phyloP scores from a whole-genome alignment of 2,888 invertebrate species.

The Perithous albicinctus region DNA sequence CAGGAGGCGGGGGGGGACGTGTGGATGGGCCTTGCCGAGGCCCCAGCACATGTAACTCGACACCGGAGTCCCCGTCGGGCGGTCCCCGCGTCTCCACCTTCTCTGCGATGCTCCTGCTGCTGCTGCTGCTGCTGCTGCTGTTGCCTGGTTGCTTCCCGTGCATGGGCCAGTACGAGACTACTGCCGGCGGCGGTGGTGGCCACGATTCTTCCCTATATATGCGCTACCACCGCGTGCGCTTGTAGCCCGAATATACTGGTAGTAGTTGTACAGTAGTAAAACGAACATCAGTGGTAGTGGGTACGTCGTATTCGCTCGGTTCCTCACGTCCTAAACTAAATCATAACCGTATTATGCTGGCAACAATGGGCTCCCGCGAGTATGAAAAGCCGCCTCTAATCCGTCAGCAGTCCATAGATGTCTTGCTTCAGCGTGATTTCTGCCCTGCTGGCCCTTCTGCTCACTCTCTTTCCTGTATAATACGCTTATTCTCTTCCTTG shows the following conservation, averaged over 20 bases:
- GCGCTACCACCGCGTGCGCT: not conserved
- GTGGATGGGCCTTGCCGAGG: conserved; percentile 68
- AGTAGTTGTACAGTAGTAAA: conserved; percentile 9
- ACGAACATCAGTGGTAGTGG: conserved; percentile 33
- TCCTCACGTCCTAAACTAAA: conserved; percentile 81
- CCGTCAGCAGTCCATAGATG: conserved; percentile 78
- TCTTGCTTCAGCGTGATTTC: conserved; percentile 70
- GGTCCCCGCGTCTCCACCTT: conserved; percentile 72
- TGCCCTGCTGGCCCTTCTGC: conserved; percentile 33
- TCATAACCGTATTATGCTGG: conserved; percentile 83
- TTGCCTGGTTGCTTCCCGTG: conserved; percentile 50
- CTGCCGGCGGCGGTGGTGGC: conserved; percentile 34
- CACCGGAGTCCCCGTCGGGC: conserved; percentile 78
- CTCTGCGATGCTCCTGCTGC: conserved; percentile 52
- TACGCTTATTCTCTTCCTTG: conserved; percentile 12
- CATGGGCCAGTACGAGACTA: conserved; percentile 30
- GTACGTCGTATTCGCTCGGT: conserved; percentile 71
- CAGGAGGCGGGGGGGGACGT: conserved; percentile 59
- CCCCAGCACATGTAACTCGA: conserved; percentile 78
- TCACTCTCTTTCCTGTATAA: conserved; percentile 29
- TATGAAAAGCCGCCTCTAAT: conserved; percentile 83
- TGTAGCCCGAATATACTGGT: not conserved
- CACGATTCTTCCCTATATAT: conserved; percentile 21
- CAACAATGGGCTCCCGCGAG: conserved; percentile 69
- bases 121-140: conserved; percentile 57